Percentiles rank a stretch among this genome's conserved stretches.
Conservation (phyloP, 2,888 invertebrate species). For the Litoditis marina region DNA sequence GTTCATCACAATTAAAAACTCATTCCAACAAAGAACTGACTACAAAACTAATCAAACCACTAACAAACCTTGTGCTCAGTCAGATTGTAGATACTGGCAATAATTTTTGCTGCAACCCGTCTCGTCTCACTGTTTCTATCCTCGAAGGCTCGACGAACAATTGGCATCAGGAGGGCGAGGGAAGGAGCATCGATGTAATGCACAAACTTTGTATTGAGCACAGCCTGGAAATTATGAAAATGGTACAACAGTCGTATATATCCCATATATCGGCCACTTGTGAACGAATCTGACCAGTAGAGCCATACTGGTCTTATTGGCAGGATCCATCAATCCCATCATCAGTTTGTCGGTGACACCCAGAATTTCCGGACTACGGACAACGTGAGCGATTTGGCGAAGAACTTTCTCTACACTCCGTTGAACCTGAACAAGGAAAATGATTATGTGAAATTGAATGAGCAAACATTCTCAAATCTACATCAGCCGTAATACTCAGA, state of each 20-base stretch:
- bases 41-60: no score
- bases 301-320: conserved; percentile 74
- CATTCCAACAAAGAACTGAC: no score
- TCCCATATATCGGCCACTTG: not conserved
- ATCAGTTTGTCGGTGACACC: conserved; percentile 44
- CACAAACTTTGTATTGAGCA: conserved; percentile 75
- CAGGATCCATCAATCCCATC: conserved; percentile 68
- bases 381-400: conserved; percentile 92
- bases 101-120: conserved; percentile 98
- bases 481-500: no score
- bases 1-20: no score
- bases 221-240: conserved; percentile 22
- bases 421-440: conserved; percentile 71
- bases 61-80: conserved; percentile 82
- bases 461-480: no score
- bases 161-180: conserved; percentile 96
- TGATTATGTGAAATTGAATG: no score
- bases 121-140: conserved; percentile 95
- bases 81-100: conserved; percentile 97
- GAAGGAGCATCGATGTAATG: conserved; percentile 99
- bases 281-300: conserved; percentile 9
- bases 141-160: conserved; percentile 93
- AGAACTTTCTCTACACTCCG: conserved; percentile 77
- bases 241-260: not conserved
- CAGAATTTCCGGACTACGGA: conserved; percentile 92